Conservation (phyloP, 2,888 invertebrate genomes). For the Villa cingulata region DNA sequence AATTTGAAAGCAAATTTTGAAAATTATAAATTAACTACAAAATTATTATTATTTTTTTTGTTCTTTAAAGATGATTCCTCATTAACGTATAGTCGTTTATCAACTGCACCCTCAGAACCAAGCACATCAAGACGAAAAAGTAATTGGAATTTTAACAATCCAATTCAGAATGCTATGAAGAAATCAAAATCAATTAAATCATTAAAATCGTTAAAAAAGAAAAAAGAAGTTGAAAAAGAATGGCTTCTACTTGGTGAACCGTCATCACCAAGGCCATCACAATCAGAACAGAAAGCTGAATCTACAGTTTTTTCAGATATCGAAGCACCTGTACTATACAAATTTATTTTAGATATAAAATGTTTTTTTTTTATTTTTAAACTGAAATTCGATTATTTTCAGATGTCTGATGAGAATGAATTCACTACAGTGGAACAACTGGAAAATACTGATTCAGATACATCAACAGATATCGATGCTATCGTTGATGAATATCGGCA, state of each 20-base stretch:
- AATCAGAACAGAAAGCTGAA: slow-evolving; percentile 29
- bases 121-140: slow-evolving; percentile 22
- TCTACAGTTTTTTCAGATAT: slow-evolving; percentile 32
- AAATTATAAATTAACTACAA: not conserved
- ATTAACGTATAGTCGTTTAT: slow-evolving; percentile 33
- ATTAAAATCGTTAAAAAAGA: slow-evolving; percentile 18
- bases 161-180: slow-evolving; percentile 26
- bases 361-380: not conserved
- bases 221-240: slow-evolving; percentile 33
- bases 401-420: slow-evolving; percentile 15
- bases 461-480: slow-evolving; percentile 63
- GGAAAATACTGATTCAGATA: slow-evolving; percentile 53
- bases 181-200: slow-evolving; percentile 21
- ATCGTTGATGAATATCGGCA: slow-evolving; percentile 65
- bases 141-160: slow-evolving; percentile 28
- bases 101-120: slow-evolving; percentile 25
- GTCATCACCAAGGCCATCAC: slow-evolving; percentile 30
- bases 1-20: not conserved
- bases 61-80: slow-evolving; percentile 26
- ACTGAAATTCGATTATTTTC: not conserved
- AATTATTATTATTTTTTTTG: not conserved
- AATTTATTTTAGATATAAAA: no score
- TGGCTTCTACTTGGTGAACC: slow-evolving; percentile 36
- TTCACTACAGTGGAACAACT: slow-evolving; percentile 1
- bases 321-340: slow-evolving; percentile 25